Conservation (phyloP, 2,113 vertebrate species). For the Psittacula cyanocephala region DNA sequence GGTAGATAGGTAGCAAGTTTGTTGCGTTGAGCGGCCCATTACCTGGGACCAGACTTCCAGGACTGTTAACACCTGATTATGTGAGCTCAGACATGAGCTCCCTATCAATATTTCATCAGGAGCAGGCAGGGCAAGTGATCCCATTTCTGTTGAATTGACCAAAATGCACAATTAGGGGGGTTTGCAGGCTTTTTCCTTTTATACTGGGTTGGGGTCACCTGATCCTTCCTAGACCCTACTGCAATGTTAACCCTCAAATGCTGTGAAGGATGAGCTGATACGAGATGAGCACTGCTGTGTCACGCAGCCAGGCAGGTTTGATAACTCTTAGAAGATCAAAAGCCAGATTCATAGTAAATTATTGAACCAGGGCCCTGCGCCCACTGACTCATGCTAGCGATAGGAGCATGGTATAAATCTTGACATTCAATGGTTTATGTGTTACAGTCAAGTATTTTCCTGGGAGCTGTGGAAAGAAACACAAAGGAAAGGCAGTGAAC, state of each 20-base stretch:
- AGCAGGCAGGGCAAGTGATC: not conserved
- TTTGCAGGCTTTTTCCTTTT: not conserved
- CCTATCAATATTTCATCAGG: not conserved
- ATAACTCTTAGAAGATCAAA: not conserved
- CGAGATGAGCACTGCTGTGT: rapidly evolving
- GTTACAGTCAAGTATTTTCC: not conserved
- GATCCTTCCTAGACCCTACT: not conserved
- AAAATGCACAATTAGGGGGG: not conserved
- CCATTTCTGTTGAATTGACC: not conserved
- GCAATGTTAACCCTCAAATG: rapidly evolving
- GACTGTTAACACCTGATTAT: not conserved
- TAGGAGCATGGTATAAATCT: not conserved
- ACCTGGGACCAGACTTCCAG: not conserved
- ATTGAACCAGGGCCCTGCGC: rapidly evolving
- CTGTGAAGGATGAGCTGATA: not conserved
- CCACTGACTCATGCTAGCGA: not conserved
- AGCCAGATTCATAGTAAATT: not conserved
- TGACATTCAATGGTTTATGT: not conserved
- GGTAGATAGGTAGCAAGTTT: not conserved
- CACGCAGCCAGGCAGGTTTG: not conserved
- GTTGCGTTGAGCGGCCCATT: not conserved
- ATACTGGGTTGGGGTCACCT: not conserved
- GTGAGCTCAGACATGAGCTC: not conserved
- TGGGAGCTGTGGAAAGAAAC: not conserved
- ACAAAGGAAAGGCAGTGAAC: not conserved